A percentile compares a stretch with the other conserved stretches of the same genome.
These are phyloP conservation scores for Asteroscopus sphinx DNA, from an alignment of 2,888 invertebrate species.

Conservation along the genomic window DNA sequence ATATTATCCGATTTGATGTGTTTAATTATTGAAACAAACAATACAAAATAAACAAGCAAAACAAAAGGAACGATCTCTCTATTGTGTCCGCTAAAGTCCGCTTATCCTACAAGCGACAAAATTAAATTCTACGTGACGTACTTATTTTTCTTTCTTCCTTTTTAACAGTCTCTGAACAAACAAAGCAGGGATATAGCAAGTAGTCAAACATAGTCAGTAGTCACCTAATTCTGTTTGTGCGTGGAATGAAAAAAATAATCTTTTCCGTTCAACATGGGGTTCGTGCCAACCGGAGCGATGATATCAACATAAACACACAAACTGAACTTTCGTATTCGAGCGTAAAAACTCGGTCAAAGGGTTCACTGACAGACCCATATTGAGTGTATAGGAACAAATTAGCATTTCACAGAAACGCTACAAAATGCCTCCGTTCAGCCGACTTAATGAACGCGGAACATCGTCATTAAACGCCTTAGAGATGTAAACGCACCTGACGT, in stretches of 20 bases:
- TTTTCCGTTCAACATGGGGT: conserved; percentile 39
- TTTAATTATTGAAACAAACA: conserved; percentile 22
- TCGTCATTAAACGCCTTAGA: conserved; percentile 82
- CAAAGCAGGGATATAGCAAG: conserved; percentile 33
- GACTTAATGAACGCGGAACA: conserved; percentile 85
- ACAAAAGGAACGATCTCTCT: conserved; percentile 25
- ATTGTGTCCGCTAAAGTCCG: conserved; percentile 26
- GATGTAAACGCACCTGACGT: conserved; percentile 73
- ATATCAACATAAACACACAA: conserved; percentile 79
- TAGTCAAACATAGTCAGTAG: conserved; percentile 41
- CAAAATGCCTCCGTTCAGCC: conserved; percentile 77
- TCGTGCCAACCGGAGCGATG: conserved; percentile 45
- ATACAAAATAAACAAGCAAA: conserved; percentile 21
- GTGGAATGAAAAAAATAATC: conserved; percentile 36
- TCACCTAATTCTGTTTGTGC: conserved; percentile 45
- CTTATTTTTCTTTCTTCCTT: conserved; percentile 17
- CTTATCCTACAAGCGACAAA: conserved; percentile 22
- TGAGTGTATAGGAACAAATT: conserved; percentile 84
- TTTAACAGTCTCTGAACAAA: conserved; percentile 21
- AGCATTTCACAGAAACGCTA: conserved; percentile 86
- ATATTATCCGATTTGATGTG: conserved; percentile 24
- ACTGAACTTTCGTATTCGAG: conserved; percentile 72
- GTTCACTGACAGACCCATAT: conserved; percentile 79
- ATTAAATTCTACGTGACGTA: conserved; percentile 26
- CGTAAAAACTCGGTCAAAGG: conserved; percentile 79